phyloP scores from a whole-genome alignment of 2,113 vertebrate species.

The Calyptomena viridis region DNA sequence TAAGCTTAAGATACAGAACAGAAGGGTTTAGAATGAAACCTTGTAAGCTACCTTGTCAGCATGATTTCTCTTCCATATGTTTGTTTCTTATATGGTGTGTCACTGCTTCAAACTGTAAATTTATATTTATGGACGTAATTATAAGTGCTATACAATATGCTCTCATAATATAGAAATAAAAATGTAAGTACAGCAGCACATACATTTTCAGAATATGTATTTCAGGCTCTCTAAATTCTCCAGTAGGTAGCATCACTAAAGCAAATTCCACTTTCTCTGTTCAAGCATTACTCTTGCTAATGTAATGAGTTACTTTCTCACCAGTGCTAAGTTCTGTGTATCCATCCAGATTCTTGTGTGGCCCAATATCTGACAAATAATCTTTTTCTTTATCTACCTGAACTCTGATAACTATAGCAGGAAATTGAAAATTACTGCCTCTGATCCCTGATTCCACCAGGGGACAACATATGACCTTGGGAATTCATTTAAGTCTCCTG shows the following conservation, averaged over 20 bases:
- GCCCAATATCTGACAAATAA: background rate
- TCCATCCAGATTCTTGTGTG: background rate
- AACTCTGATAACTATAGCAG: background rate
- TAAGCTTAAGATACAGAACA: background rate
- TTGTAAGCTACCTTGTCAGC: background rate
- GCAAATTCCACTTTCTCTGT: background rate
- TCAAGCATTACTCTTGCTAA: background rate
- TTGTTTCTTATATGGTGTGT: background rate
- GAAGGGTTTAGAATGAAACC: background rate
- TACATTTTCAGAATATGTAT: background rate
- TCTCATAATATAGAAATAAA: background rate
- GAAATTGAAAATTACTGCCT: background rate
- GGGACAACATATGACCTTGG: background rate
- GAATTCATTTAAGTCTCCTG: background rate
- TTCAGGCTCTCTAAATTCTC: background rate
- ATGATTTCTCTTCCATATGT: background rate
- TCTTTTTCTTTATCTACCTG: background rate
- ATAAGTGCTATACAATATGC: background rate
- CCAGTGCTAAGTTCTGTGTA: background rate
- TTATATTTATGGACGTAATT: background rate
- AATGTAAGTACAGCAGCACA: background rate
- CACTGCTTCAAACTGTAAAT: background rate
- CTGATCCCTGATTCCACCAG: background rate
- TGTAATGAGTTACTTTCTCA: background rate
- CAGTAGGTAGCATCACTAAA: background rate